phyloP scores from a whole-genome alignment of 2,113 vertebrate genomes.

The Polypterus bichir region DNA sequence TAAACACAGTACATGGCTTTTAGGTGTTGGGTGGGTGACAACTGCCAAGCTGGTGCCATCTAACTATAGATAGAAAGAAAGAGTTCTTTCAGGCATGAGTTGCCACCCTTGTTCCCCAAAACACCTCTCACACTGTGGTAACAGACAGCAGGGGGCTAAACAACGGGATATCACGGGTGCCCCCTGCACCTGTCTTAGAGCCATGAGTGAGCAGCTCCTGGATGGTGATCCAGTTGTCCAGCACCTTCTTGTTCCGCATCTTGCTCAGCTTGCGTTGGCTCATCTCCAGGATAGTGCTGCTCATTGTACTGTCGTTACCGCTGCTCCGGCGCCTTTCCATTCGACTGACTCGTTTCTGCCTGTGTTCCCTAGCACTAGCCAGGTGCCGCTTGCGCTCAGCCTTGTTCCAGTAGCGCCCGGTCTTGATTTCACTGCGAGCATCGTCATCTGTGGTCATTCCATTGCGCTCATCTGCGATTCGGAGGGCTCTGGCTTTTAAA shows the following conservation, averaged over 20 bases:
- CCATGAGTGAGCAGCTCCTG: conserved; percentile 55
- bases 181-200: conserved; percentile 30
- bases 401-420: conserved; percentile 51
- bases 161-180: conserved; percentile 31
- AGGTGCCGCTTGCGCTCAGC: conserved; percentile 49
- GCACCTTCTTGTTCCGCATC: conserved; percentile 49
- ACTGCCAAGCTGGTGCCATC: too few relatives aligned
- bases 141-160: conserved; percentile 48
- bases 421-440: conserved; percentile 36
- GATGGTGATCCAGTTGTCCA: conserved; percentile 63
- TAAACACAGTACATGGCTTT: too few relatives aligned
- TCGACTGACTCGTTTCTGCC: conserved; percentile 21
- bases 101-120: too few relatives aligned
- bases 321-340: conserved; percentile 13
- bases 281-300: conserved; percentile 41
- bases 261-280: conserved; percentile 55
- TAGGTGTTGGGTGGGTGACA: too few relatives aligned
- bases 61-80: too few relatives aligned
- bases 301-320: background rate
- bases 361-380: conserved; percentile 39
- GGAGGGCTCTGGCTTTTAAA: conserved; percentile 47
- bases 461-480: conserved; percentile 41
- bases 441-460: conserved; percentile 56
- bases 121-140: conserved; percentile 40
- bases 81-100: too few relatives aligned